Evolutionary conservation across 2,797 vertebrate genomes (phyloP), one percentile per base, ranked within the genome.

Genomic region (Sternotherus odoratus): DNA sequence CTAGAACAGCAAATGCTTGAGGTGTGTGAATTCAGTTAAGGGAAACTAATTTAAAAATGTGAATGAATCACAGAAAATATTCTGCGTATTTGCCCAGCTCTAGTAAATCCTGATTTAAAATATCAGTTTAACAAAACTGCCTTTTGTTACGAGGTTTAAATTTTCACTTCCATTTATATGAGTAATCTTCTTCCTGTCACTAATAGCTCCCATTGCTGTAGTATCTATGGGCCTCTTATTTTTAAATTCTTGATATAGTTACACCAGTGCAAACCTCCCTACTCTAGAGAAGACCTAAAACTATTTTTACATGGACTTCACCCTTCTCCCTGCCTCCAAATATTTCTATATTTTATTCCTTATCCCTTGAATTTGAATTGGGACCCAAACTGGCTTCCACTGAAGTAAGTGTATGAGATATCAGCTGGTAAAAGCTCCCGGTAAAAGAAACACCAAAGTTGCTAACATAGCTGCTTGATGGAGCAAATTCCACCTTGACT

Each of bases 61-160:
- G 86, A 88, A 49, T 11, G 86, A 28, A 91, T 23, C 4, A 74
- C 83, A 77, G 85, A 91, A 78, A 36, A 5, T 23, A 17, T 77
- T 92, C 85, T 90, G 13, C 56, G 46, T 82, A 72, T 15, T 89
- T 93, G 9, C 24, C 87, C 24, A 66, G 69, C 30, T 53, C 85
- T 85, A 24, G 79, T 94, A 91, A 90, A 36, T 83, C 5, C 5
- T 23, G 43, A 53, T 90, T 54, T 9, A 91, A 92, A 92, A 81
- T 9, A 49, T 1, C 36, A 26, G 15, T 43, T 56, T 28, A 82
- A 72, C 2, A 48, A 36, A 2, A 1, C 39, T 91, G 16, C n/a
- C n/a, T 11, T 46, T 95, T 79, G 69, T 80, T 83, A 24, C 77
- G 63, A 89, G 16, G 9, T 80, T 80, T 81, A 0, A 72, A 53